A percentile compares a stretch with the other conserved stretches of the same genome.
These are phyloP conservation scores for Rallus limicola DNA, from an alignment of 2,113 vertebrate species.

Conservation along the genomic window DNA sequence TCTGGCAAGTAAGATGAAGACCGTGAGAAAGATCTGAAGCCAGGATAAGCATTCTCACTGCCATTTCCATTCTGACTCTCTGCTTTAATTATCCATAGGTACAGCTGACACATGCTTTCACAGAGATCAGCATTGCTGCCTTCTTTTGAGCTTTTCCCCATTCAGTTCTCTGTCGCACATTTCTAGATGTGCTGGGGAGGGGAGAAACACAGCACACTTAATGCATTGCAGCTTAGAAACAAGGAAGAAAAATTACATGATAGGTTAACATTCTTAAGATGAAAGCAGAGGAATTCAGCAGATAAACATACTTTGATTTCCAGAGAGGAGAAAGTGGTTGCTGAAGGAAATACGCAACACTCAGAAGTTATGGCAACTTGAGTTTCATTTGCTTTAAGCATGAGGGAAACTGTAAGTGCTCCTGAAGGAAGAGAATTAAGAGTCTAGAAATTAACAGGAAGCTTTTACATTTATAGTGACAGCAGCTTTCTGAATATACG, in stretches of 20 bases:
- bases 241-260: neutral
- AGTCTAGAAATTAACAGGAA: neutral
- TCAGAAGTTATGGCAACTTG: neutral
- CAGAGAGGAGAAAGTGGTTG: neutral
- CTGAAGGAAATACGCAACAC: rapidly evolving
- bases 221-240: neutral
- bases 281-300: neutral
- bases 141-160: neutral
- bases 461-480: neutral
- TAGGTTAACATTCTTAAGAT: neutral
- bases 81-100: neutral
- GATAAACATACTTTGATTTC: neutral
- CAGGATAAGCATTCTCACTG: neutral
- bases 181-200: rapidly evolving
- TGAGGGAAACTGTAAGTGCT: neutral
- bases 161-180: neutral
- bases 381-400: neutral
- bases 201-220: neutral
- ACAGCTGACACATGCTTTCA: neutral
- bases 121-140: neutral
- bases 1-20: neutral
- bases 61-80: neutral
- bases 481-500: neutral
- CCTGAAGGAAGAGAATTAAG: neutral
- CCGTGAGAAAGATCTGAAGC: slow-evolving; percentile 13